A percentile compares a stretch with the other conserved stretches of the same genome.
Evolutionary conservation across 2,888 invertebrate genomes (phyloP).

Genomic region (Apodemia hepburni): DNA sequence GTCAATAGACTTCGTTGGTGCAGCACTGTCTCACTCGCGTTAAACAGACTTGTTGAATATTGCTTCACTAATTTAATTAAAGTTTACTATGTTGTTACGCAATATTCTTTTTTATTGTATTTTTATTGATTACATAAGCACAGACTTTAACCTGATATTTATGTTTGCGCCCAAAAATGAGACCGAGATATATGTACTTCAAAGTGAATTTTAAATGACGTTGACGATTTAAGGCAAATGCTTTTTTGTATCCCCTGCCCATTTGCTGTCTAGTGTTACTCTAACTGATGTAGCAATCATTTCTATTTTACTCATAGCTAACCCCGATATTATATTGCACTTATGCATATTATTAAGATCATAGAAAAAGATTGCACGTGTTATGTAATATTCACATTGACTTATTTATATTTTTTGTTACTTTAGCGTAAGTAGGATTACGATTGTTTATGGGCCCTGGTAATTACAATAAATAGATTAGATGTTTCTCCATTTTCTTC

Average conservation of each 20-base stretch:
- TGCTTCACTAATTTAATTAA: no score
- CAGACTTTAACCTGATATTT: no score
- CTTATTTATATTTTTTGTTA: conserved; percentile 76
- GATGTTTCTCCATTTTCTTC: conserved; percentile 28
- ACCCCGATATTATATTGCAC: conserved; percentile 55
- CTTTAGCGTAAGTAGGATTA: conserved; percentile 64
- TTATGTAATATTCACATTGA: conserved; percentile 72
- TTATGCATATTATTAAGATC: conserved; percentile 46
- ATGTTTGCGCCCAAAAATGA: no score
- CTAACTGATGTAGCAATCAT: conserved; percentile 32
- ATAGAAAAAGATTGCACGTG: conserved; percentile 69
- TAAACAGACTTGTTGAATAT: no score
- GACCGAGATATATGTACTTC: no score
- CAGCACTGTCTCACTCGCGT: no score
- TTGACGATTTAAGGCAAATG: neutral
- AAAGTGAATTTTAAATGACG: no score
- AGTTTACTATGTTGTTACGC: no score
- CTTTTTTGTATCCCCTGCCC: neutral
- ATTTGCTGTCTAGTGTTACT: neutral
- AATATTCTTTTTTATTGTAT: no score
- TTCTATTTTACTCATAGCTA: conserved; percentile 36
- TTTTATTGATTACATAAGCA: no score
- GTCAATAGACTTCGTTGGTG: no score
- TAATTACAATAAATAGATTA: conserved; percentile 31
- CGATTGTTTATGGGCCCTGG: conserved; percentile 50